These are phyloP conservation scores for Phoeniculus purpureus DNA, from an alignment of 2,797 vertebrate species.

Conservation along the genomic window DNA sequence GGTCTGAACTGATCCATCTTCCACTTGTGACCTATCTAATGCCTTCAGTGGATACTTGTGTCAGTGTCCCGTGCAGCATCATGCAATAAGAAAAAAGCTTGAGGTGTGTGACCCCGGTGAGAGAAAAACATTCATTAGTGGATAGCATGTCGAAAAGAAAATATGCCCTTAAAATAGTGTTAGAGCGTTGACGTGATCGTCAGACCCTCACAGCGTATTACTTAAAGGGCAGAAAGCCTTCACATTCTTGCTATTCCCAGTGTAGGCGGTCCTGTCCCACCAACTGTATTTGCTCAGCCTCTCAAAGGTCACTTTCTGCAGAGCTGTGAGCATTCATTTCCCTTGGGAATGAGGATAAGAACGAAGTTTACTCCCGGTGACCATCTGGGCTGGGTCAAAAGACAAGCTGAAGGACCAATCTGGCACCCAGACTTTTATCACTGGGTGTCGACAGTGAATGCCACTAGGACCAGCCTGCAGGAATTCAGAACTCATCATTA, in stretches of 20 bases:
- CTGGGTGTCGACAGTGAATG: background rate
- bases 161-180: slow-evolving; percentile 4
- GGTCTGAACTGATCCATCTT: background rate
- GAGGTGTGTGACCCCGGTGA: background rate
- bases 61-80: background rate
- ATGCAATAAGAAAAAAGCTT: background rate
- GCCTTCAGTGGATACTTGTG: background rate
- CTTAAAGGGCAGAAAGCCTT: slow-evolving; percentile 29
- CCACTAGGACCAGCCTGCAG: background rate
- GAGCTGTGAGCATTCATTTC: background rate
- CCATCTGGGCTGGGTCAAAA: background rate
- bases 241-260: background rate
- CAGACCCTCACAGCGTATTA: background rate
- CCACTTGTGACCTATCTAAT: background rate
- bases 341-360: background rate
- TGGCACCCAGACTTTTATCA: background rate
- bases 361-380: background rate
- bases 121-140: background rate
- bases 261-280: background rate
- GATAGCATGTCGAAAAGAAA: slow-evolving; percentile 15
- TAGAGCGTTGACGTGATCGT: background rate
- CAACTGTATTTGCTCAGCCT: background rate
- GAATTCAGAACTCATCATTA: slow-evolving; percentile 19
- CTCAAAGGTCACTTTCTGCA: background rate
- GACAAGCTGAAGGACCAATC: background rate